A percentile compares a stretch with the other conserved stretches of the same genome.
phyloP scores from a whole-genome alignment of 2,113 vertebrate species.

The Hyperoodon ampullatus region DNA sequence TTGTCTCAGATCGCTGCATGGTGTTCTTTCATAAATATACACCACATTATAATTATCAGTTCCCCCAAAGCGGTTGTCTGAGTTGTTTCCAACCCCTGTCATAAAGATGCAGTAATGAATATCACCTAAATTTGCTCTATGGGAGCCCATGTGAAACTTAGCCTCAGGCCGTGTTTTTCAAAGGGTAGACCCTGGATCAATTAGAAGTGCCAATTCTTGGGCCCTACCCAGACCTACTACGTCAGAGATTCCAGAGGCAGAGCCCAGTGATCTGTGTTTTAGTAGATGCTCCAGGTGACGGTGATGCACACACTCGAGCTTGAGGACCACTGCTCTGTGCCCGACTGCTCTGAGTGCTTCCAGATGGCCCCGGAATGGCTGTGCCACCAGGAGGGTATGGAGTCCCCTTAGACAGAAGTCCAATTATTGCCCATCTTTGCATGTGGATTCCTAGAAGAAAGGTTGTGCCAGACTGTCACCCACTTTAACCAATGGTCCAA shows the following conservation, averaged over 20 bases:
- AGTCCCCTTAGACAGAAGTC: background rate
- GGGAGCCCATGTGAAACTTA: background rate
- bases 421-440: background rate
- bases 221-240: background rate
- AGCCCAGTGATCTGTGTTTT: too few relatives aligned
- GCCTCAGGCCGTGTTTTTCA: background rate
- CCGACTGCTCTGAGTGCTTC: too few relatives aligned
- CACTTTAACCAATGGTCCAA: too few relatives aligned
- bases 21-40: background rate
- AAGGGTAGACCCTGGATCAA: background rate
- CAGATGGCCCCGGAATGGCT: too few relatives aligned
- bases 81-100: background rate
- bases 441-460: background rate
- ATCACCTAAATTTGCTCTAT: background rate
- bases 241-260: too few relatives aligned
- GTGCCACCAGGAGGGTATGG: too few relatives aligned
- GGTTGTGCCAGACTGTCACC: too few relatives aligned
- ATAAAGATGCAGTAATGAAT: background rate
- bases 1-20: background rate
- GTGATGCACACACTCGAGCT: too few relatives aligned
- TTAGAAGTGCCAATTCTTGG: background rate
- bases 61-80: background rate
- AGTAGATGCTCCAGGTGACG: too few relatives aligned
- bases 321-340: too few relatives aligned
- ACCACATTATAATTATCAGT: background rate